Evolutionary conservation across 2,888 invertebrate genomes (phyloP).

Genomic region (Enchytraeus crypticus): DNA sequence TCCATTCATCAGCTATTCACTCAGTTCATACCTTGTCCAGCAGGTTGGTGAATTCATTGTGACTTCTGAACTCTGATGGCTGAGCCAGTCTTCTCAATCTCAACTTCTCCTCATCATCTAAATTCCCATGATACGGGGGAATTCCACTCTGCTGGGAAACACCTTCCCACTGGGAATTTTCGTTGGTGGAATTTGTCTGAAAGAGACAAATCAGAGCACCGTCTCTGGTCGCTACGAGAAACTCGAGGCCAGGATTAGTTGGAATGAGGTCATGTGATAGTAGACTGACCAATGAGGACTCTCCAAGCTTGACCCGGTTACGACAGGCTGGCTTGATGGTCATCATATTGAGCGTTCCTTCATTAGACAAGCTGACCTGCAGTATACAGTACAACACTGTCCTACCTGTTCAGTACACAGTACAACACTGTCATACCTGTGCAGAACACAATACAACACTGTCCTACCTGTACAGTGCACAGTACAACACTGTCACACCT

Average conservation of each 20-base stretch:
- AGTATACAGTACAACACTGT: not conserved
- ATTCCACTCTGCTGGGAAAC: too few species aligned
- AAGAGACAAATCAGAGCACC: slow-evolving; percentile 39
- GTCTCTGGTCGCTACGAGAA: slow-evolving; percentile 40
- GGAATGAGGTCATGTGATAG: slow-evolving; percentile 37
- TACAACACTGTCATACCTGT: too few species aligned
- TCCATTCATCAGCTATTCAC: too few species aligned
- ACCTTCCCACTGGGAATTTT: too few species aligned
- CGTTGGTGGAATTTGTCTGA: too few species aligned
- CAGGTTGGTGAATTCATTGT: slow-evolving; percentile 9
- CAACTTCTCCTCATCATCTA: slow-evolving; percentile 2
- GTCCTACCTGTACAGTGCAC: too few species aligned
- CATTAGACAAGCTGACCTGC: slow-evolving; percentile 30
- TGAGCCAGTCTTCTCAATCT: not conserved
- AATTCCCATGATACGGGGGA: not conserved
- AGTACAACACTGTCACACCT: too few species aligned
- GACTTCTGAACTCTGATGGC: slow-evolving; percentile 11
- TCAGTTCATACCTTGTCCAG: slow-evolving; percentile 6
- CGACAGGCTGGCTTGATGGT: slow-evolving; percentile 34
- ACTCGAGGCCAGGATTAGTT: slow-evolving; percentile 34
- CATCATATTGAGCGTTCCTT: slow-evolving; percentile 38
- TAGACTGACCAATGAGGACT: slow-evolving; percentile 39
- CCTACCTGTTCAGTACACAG: too few species aligned
- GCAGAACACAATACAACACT: too few species aligned
- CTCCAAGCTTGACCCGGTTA: slow-evolving; percentile 35